Evolutionary conservation across 2,113 vertebrate genomes (phyloP).

Genomic region (Neopipo cinnamomea): DNA sequence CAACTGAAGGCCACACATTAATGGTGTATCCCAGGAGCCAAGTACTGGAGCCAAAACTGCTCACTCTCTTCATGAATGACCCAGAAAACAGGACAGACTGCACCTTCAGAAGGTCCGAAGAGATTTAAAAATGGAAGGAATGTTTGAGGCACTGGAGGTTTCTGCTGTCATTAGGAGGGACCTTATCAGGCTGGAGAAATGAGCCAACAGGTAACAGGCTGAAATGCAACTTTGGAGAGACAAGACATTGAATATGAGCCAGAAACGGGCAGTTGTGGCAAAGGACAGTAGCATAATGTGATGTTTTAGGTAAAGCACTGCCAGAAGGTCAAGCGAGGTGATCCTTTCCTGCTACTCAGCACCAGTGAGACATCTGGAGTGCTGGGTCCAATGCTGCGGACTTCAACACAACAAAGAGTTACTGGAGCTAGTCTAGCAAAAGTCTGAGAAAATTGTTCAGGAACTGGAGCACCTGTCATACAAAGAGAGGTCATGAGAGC

Average conservation of each 20-base stretch:
- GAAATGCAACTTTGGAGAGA: neutral
- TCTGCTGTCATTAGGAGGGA: neutral
- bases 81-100: neutral
- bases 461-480: neutral
- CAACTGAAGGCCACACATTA: neutral
- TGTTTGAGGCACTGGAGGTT: neutral
- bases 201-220: fast-evolving
- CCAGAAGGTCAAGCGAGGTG: neutral
- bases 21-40: fast-evolving
- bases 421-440: fast-evolving
- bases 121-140: neutral
- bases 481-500: neutral
- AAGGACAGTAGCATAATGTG: neutral
- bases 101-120: neutral
- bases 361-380: neutral
- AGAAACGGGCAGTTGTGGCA: neutral
- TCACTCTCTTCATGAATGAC: neutral
- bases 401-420: neutral
- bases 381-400: neutral
- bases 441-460: neutral
- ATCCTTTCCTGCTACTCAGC: neutral
- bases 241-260: neutral
- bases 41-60: neutral
- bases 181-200: neutral
- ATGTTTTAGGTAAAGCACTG: neutral